Conservation (phyloP, 2,888 invertebrate species). For the Ypsolopha sequella region DNA sequence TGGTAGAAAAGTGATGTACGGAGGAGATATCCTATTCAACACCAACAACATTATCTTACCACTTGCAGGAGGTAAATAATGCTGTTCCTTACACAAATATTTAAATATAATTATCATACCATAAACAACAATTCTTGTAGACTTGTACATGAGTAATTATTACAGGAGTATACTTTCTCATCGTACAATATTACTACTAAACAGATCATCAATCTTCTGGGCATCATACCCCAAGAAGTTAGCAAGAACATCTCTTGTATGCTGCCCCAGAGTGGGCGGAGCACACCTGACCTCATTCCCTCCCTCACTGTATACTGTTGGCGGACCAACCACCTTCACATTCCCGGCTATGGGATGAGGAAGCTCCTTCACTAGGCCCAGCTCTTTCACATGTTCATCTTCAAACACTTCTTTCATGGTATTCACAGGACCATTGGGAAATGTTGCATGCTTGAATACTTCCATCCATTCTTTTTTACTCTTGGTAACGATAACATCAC, state of each 20-base stretch:
- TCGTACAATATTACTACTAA: slow-evolving; percentile 44
- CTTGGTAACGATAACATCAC: slow-evolving; percentile 68
- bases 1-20: no score
- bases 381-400: slow-evolving; percentile 85
- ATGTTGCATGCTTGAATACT: slow-evolving; percentile 78
- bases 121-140: no score
- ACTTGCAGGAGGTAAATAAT: no score
- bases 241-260: slow-evolving; percentile 83
- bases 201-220: slow-evolving; percentile 69
- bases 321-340: slow-evolving; percentile 87
- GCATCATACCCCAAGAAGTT: slow-evolving; percentile 74
- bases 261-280: slow-evolving; percentile 90
- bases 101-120: no score
- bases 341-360: slow-evolving; percentile 77
- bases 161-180: slow-evolving; percentile 13
- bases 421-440: slow-evolving; percentile 94
- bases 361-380: slow-evolving; percentile 79
- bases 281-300: slow-evolving; percentile 77
- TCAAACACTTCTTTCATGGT: slow-evolving; percentile 86
- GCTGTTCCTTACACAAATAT: no score
- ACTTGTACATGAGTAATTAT: no score
- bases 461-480: slow-evolving; percentile 81
- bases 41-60: no score
- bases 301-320: slow-evolving; percentile 84
- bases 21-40: no score